A percentile compares a stretch with the other conserved stretches of the same genome.
These are phyloP conservation scores for Orchestes rusci DNA, from an alignment of 2,888 invertebrate genomes.

Conservation along the genomic window DNA sequence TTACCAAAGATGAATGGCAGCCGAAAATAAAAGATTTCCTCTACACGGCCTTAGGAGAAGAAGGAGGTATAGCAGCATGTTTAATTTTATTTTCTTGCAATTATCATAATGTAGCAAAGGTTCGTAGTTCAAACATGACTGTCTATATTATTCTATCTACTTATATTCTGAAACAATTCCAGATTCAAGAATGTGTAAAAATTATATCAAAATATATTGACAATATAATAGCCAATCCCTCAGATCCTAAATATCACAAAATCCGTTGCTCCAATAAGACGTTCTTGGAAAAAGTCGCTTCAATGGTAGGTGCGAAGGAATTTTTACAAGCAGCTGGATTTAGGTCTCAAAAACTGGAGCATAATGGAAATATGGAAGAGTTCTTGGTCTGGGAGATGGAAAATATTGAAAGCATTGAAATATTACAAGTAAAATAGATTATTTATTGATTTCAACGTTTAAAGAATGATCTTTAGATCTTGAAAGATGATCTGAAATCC, in stretches of 20 bases:
- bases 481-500: slow-evolving; percentile 69
- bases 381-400: slow-evolving; percentile 60
- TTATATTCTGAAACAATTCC: no score
- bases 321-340: slow-evolving; percentile 83
- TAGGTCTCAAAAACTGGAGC: slow-evolving; percentile 49
- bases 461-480: slow-evolving; percentile 45
- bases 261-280: slow-evolving; percentile 76
- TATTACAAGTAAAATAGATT: slow-evolving; percentile 48
- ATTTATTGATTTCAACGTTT: no score
- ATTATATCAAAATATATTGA: slow-evolving; percentile 83
- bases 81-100: slow-evolving; percentile 90
- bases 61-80: slow-evolving; percentile 78
- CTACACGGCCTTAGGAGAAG: slow-evolving; percentile 73
- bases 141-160: no score
- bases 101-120: slow-evolving; percentile 65
- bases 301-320: slow-evolving; percentile 73
- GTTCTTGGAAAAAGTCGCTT: slow-evolving; percentile 73
- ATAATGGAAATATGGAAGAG: slow-evolving; percentile 56
- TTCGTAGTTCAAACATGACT: no score
- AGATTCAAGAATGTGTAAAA: slow-evolving; percentile 76
- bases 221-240: slow-evolving; percentile 79
- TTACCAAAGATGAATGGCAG: slow-evolving; percentile 79
- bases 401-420: slow-evolving; percentile 51
- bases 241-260: slow-evolving; percentile 83
- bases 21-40: slow-evolving; percentile 76